phyloP scores from a whole-genome alignment of 2,888 invertebrate species.

The Eupithecia inturbata region DNA sequence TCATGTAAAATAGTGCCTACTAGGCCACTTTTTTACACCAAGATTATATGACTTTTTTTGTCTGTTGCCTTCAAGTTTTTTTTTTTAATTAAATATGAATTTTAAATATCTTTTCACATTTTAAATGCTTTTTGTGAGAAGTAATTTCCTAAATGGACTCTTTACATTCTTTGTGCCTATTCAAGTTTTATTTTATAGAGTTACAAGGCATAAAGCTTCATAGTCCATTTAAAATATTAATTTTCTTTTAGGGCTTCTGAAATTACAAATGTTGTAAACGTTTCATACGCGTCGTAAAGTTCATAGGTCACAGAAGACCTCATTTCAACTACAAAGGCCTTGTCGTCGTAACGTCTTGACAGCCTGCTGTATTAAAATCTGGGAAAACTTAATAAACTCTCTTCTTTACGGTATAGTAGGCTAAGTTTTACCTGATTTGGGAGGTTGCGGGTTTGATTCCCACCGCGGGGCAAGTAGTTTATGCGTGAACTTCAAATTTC shows the following conservation, averaged over 20 bases:
- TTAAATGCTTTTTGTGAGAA: background rate
- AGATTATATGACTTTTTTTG: too few relatives aligned
- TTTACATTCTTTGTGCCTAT: conserved; percentile 6
- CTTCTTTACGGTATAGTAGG: background rate
- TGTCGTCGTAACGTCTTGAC: conserved; percentile 14
- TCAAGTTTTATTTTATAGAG: conserved; percentile 29
- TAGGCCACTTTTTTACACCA: too few relatives aligned
- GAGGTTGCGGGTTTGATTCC: background rate
- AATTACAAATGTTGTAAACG: conserved; percentile 21
- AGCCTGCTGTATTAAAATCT: conserved; percentile 11
- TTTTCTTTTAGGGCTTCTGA: conserved; percentile 17
- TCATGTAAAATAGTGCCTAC: background rate
- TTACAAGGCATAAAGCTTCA: conserved; percentile 2
- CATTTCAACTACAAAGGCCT: conserved; percentile 28
- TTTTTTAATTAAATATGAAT: background rate
- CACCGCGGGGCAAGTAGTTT: background rate
- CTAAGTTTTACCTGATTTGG: background rate
- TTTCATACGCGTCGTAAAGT: conserved; percentile 21
- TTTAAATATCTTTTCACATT: background rate
- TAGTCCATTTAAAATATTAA: conserved; percentile 11
- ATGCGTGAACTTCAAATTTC: background rate
- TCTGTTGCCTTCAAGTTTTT: background rate
- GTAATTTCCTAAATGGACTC: background rate
- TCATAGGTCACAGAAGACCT: conserved; percentile 24
- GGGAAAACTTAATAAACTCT: background rate